Evolutionary conservation across 2,888 invertebrate species (phyloP), one percentile per base, ranked within the genome.

Genomic region (Nysson spinosus): DNA sequence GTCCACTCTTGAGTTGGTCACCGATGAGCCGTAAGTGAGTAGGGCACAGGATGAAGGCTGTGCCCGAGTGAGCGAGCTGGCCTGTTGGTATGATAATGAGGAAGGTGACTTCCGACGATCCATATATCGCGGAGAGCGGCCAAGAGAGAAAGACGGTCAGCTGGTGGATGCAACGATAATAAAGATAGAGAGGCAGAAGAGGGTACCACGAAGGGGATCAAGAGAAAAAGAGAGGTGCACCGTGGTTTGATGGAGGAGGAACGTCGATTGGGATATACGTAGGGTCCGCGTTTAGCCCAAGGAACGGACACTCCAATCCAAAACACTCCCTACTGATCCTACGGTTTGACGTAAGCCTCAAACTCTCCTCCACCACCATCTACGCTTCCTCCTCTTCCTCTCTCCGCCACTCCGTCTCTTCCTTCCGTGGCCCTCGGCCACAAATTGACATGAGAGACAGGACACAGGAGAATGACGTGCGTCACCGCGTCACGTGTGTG

Each of bases 101-200:
- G 87, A 87, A 87, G 87, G 86, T 87, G 86, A 87, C 87, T 86
- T 87, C 87, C 87, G 87, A 87, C 85, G 85, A 85, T 85, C 80
- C 82, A 82, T 83, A 82, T 80, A 80, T 73, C 72, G 75, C 74
- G 76, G 77, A 76, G 78, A 78, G 77, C 62, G 62, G 55, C 65
- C 70, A 66, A 69, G 72, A 63, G 66, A 72, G 63, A 51, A 68
- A 75, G 70, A 76, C 66, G 62, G 64, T 50, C 58, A 28, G 26
- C 46, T 37, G 61, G 34, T 57, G 62, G 60, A 60, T 62, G 69
- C 51, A 65, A 56, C 69, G 68, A 46, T 56, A 56, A 71, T 54
- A 58, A 68, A 65, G 71, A 69, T 56, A 54, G 63, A 49, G 64
- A 12, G 34, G 30, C 26, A 16, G 17, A 26, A n/a, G 12, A 11